These are phyloP conservation scores for Neoascia interrupta DNA, from an alignment of 2,888 invertebrate species.

Conservation along the genomic window DNA sequence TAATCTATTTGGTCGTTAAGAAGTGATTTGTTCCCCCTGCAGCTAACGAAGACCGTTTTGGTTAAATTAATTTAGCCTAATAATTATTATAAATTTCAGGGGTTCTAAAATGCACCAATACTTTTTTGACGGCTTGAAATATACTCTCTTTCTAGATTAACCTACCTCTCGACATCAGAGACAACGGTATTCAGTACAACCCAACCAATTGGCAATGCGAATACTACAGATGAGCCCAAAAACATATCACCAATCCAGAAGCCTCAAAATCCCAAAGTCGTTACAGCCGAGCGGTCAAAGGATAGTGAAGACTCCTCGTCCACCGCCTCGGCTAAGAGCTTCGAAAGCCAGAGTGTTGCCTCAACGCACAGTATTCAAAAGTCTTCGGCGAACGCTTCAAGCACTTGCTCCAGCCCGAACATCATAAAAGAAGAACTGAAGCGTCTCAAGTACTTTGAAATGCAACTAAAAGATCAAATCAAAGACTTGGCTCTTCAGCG, in stretches of 20 bases:
- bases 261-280: slow-evolving; percentile 72
- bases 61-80: too few species aligned
- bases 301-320: slow-evolving; percentile 77
- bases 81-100: too few species aligned
- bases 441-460: slow-evolving; percentile 77
- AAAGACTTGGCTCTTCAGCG: slow-evolving; percentile 78
- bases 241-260: slow-evolving; percentile 74
- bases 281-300: slow-evolving; percentile 68
- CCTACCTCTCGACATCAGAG: slow-evolving; percentile 77
- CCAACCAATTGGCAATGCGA: slow-evolving; percentile 7
- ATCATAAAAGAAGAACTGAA: slow-evolving; percentile 78
- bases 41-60: too few species aligned
- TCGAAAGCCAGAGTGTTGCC: slow-evolving; percentile 77
- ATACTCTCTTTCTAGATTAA: slow-evolving; percentile 59
- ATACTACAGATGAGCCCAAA: slow-evolving; percentile 69
- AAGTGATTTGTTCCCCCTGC: too few species aligned
- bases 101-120: too few species aligned
- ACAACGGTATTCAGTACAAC: slow-evolving; percentile 78
- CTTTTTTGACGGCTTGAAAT: too few species aligned
- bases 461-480: slow-evolving; percentile 79
- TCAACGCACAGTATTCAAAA: slow-evolving; percentile 76
- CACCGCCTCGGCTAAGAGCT: slow-evolving; percentile 78
- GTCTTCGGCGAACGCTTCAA: slow-evolving; percentile 71
- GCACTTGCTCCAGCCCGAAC: slow-evolving; percentile 75
- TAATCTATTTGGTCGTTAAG: too few species aligned